These are phyloP conservation scores for Pantelozetes paolii DNA, from an alignment of 2,888 invertebrate genomes.

Conservation along the genomic window DNA sequence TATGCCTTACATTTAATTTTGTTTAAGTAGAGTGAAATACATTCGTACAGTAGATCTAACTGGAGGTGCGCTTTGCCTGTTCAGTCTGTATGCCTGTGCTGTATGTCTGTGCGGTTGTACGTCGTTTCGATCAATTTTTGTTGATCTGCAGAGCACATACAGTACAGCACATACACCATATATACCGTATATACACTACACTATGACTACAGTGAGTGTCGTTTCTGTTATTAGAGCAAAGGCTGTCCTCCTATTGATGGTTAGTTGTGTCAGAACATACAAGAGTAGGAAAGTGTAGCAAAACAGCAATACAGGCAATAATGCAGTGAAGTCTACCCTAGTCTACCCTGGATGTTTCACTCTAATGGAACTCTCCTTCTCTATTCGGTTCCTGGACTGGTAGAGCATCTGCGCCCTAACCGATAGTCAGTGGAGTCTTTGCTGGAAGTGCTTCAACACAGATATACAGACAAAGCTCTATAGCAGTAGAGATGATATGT, in stretches of 20 bases:
- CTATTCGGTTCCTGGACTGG: constrained; percentile 13
- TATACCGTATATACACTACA: constrained; percentile 3
- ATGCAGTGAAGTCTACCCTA: constrained; percentile 12
- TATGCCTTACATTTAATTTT: constrained; percentile 33
- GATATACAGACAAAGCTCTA: not conserved
- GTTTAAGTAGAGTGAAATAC: constrained; percentile 11
- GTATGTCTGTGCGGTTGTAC: not conserved
- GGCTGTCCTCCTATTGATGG: constrained; percentile 4
- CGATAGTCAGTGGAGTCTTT: constrained; percentile 1
- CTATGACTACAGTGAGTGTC: constrained; percentile 12
- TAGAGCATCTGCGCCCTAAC: constrained; percentile 28
- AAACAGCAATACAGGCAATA: constrained; percentile 4
- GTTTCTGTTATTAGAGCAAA: too few relatives aligned
- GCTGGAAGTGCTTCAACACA: not conserved
- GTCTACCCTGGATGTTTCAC: not conserved
- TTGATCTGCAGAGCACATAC: not conserved
- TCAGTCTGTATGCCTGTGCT: not conserved
- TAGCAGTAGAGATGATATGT: constrained; percentile 18
- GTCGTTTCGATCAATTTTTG: constrained; percentile 26
- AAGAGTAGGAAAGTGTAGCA: constrained; percentile 17
- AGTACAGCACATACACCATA: constrained; percentile 5
- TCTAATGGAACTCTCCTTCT: constrained; percentile 6
- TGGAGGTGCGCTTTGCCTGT: constrained; percentile 1
- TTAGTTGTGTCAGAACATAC: not conserved
- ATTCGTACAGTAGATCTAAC: not conserved